Evolutionary conservation across 2,888 invertebrate genomes (phyloP), one percentile per base, ranked within the genome.

Genomic region (Melieria picta): DNA sequence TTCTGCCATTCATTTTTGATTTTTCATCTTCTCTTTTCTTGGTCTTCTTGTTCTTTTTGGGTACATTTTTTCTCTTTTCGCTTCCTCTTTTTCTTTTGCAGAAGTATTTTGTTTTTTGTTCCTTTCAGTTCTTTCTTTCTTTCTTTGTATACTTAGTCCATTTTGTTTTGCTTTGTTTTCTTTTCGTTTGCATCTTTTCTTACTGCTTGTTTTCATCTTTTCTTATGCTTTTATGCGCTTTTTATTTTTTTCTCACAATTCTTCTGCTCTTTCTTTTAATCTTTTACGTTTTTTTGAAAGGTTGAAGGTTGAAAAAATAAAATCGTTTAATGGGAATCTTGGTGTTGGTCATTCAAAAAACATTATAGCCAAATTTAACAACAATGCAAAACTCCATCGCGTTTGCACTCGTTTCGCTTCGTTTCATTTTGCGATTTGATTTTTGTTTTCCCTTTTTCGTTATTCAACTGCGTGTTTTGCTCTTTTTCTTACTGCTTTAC

Each of bases 341-440:
- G 80, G 78, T 80, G 79, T 83, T 80, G 81, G 83, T 80, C 73
- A 76, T 81, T 86, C 87, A 86, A 86, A 85, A 86, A 86, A 86
- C 87, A 86, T 86, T 86, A 86, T 86, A 85, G 84, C 82, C 83
- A 84, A 74, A 65, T 62, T 65, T 60, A 68, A 47, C 63, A 56
- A 61, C 30, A 30, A 45, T 7, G 63, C 64, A 50, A 48, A 65
- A 65, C 16, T 55, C 60, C 62, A 60, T 47, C 50, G 69, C 30
- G 30, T 30, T 30, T 30, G 30, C 30, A 30, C 30, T 30, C 30
- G 55, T 65, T 68, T 66, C 69, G 71, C 72, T 75, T 69, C 71
- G 65, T 65, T 72, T 65, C 71, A 66, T 74, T 72, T 74, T 70
- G 68, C 60, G 69, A 69, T 66, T 69, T 67, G 46, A 71, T 70